phyloP scores from a whole-genome alignment of 2,113 vertebrate genomes.

The Mirza zaza region DNA sequence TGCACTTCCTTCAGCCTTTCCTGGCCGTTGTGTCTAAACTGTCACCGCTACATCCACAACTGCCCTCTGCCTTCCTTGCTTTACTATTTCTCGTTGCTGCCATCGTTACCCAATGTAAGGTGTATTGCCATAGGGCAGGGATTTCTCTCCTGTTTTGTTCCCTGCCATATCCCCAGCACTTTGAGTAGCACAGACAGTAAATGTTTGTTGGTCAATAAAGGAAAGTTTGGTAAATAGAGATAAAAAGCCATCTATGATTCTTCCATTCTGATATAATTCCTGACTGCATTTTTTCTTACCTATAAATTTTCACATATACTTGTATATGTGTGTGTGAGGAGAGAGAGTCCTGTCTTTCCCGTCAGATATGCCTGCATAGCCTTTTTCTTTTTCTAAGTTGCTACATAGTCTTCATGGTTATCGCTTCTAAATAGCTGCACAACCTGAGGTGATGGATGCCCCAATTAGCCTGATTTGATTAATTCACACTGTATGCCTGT shows the following conservation, averaged over 20 bases:
- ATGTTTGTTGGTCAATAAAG: background rate
- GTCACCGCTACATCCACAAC: too few species aligned
- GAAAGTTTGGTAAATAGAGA: background rate
- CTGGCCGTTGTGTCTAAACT: rapidly evolving
- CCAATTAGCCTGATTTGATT: too few species aligned
- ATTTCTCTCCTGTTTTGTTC: background rate
- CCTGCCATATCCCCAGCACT: background rate
- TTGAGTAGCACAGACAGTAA: background rate
- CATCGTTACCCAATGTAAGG: rapidly evolving
- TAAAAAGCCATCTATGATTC: background rate
- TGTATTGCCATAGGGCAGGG: background rate
- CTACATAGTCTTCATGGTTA: background rate
- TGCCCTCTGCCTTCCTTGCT: background rate
- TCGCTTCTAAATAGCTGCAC: background rate
- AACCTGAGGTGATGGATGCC: too few species aligned
- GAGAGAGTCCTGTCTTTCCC: background rate
- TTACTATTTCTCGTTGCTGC: background rate
- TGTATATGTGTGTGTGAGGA: background rate
- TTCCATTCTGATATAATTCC: background rate
- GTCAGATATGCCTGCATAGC: background rate
- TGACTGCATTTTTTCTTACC: background rate
- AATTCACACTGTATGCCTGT: too few species aligned
- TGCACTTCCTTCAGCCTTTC: background rate
- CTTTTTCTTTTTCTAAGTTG: background rate
- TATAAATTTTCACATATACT: background rate